Evolutionary conservation across 1,140 invertebrate genomes (phyloP), one percentile per base, ranked within the genome.

Genomic region (Dinoponera quadriceps): DNA sequence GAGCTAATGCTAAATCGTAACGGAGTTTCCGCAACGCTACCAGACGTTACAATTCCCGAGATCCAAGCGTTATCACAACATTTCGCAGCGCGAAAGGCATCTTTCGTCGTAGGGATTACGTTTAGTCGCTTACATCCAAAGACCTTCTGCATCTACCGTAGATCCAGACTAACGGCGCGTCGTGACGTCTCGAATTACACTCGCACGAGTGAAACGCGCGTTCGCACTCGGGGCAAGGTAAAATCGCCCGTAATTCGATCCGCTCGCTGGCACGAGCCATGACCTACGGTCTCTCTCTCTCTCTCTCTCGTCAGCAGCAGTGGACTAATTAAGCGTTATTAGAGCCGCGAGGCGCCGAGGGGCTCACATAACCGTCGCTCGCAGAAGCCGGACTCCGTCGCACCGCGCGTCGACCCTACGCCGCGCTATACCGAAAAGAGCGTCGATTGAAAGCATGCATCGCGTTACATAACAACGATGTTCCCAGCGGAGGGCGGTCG

Each of bases 401-500:
- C 33, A 33, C 7, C 33, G 33, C 33, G 22, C 14, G n/a, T 1
- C 44, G 13, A 13, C 54, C 14, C 18, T 5, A 25, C 25, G 18
- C 33, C 29, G 20, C 38, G 25, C 44, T 11, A 16, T 16, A 3
- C n/a, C n/a, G 38, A 9, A 22, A 63, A 29, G 14, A 7, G 29
- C 49, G 11, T 75, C 62, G 29, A 22, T 63, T 9, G 16, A 49
- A 75, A 63, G 48, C 38, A n/a, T 44, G 44, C 22, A 44, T 44
- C 4, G 20, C 60, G 73, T 77, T 77, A 77, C 29, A 66, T 77
- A 77, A 66, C 29, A 54, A 18, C 11, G 48, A 44, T 14, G 29
- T n/a, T 63, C 38, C 13, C 25, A 62, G 22, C 71, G 38, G 25
- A 74, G 48, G 22, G 33, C n/a, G 16, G n/a, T 16, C 25, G 11